Evolutionary conservation across 2,113 vertebrate genomes (phyloP).

Genomic region (Bambusicola thoracicus): DNA sequence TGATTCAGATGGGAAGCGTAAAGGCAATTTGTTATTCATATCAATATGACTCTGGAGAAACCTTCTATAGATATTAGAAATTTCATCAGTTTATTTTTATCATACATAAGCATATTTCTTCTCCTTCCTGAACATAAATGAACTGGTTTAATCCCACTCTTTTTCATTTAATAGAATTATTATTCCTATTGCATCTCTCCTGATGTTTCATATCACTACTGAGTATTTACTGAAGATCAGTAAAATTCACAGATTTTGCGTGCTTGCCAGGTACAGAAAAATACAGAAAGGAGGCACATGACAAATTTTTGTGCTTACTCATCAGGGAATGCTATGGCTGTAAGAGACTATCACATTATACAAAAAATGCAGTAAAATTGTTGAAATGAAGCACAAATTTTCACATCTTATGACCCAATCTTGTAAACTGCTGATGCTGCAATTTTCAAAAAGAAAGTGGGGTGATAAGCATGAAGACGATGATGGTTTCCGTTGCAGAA

Average conservation of each 20-base stretch:
- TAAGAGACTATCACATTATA: constrained; percentile 49
- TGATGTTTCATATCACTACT: constrained; percentile 72
- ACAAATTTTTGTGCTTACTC: constrained; percentile 68
- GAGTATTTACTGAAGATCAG: constrained; percentile 74
- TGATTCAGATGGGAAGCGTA: constrained; percentile 58
- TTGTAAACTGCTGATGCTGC: not conserved
- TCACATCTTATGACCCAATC: not conserved
- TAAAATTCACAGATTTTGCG: constrained; percentile 70
- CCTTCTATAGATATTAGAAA: constrained; percentile 66
- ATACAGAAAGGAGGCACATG: constrained; percentile 51
- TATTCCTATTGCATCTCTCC: constrained; percentile 76
- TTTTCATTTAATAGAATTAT: constrained; percentile 79
- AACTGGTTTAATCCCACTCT: constrained; percentile 55
- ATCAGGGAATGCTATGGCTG: constrained; percentile 48
- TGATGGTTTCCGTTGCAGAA: not conserved
- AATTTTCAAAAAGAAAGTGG: not conserved
- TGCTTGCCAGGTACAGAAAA: constrained; percentile 65
- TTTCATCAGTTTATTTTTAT: constrained; percentile 76
- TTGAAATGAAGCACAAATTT: constrained; percentile 47
- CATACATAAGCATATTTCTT: constrained; percentile 66
- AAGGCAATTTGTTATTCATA: constrained; percentile 51
- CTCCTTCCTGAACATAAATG: constrained; percentile 73
- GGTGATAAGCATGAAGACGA: not conserved
- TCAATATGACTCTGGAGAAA: constrained; percentile 66
- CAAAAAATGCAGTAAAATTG: constrained; percentile 55